A percentile compares a stretch with the other conserved stretches of the same genome.
These are phyloP conservation scores for Venustoraphidia nigricollis DNA, from an alignment of 2,888 invertebrate species.

Conservation along the genomic window DNA sequence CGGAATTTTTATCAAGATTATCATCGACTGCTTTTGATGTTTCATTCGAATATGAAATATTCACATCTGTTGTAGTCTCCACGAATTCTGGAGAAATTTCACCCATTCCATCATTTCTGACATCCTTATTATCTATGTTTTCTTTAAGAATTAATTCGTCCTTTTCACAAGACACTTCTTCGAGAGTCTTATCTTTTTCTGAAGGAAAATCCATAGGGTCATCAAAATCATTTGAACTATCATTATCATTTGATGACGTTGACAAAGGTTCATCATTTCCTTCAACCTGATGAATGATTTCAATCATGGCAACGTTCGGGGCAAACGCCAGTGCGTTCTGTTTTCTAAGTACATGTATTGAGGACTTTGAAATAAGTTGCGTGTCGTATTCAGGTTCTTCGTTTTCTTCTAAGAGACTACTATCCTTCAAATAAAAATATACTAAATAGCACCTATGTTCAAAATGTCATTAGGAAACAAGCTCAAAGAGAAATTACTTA, in stretches of 20 bases:
- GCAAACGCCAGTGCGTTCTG: too few species aligned
- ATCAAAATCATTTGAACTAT: background rate
- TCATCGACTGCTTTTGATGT: too few species aligned
- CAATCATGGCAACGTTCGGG: too few species aligned
- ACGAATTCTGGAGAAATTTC: background rate
- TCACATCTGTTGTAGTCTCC: background rate
- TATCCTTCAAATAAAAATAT: slow-evolving; percentile 11
- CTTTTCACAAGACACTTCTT: background rate
- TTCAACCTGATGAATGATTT: too few species aligned
- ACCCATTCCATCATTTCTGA: background rate
- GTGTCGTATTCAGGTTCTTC: slow-evolving; percentile 1
- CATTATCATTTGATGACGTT: too few species aligned
- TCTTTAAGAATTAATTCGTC: background rate
- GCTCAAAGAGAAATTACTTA: background rate
- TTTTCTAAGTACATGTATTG: background rate
- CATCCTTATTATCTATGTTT: background rate
- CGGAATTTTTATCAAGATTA: background rate
- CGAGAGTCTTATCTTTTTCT: background rate
- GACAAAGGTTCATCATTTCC: too few species aligned
- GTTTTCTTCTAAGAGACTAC: slow-evolving; percentile 6
- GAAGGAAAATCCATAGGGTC: background rate
- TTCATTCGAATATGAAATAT: too few species aligned
- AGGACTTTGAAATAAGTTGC: background rate
- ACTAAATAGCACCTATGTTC: background rate
- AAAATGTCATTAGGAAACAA: background rate